These are phyloP conservation scores for Drosophila sp. DNA, from an alignment of 1,140 invertebrate genomes.

Conservation along the genomic window DNA sequence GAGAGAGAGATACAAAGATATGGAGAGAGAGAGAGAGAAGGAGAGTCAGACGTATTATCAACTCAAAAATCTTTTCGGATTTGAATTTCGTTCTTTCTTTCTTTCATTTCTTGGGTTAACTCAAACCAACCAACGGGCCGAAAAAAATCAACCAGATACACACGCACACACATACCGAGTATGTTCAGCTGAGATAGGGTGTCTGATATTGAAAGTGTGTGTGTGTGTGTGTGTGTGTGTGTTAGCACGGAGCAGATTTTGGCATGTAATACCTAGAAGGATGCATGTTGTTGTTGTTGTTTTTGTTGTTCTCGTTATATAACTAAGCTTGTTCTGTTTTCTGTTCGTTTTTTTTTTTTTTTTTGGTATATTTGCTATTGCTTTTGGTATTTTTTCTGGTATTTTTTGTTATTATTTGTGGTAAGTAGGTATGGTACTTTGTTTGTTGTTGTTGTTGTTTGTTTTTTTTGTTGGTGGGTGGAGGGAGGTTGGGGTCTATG, in stretches of 20 bases:
- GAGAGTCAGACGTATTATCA: neutral
- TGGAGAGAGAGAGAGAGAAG: neutral
- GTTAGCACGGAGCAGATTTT: neutral
- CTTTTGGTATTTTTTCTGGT: conserved; percentile 23
- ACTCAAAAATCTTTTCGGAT: conserved; percentile 8
- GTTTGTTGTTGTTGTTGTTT: conserved; percentile 17
- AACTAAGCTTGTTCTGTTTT: neutral
- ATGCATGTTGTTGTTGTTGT: conserved; percentile 24
- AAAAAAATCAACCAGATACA: neutral
- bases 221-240: neutral
- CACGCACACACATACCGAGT: neutral
- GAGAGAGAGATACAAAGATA: neutral
- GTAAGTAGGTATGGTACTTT: conserved; percentile 17
- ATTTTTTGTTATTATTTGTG: conserved; percentile 20
- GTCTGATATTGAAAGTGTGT: neutral
- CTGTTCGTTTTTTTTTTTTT: conserved; percentile 19
- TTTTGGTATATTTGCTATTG: conserved; percentile 51
- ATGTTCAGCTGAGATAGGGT: neutral
- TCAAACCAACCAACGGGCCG: conserved; percentile 6
- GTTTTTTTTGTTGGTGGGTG: conserved; percentile 20
- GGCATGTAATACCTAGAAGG: conserved; percentile 2
- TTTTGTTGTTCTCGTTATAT: conserved; percentile 2
- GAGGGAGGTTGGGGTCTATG: neutral
- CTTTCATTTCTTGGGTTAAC: neutral
- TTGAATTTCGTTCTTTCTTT: conserved; percentile 17